Base-by-base conservation (phyloP, 2,888 invertebrate species). In the Thelaira solivaga region DNA sequence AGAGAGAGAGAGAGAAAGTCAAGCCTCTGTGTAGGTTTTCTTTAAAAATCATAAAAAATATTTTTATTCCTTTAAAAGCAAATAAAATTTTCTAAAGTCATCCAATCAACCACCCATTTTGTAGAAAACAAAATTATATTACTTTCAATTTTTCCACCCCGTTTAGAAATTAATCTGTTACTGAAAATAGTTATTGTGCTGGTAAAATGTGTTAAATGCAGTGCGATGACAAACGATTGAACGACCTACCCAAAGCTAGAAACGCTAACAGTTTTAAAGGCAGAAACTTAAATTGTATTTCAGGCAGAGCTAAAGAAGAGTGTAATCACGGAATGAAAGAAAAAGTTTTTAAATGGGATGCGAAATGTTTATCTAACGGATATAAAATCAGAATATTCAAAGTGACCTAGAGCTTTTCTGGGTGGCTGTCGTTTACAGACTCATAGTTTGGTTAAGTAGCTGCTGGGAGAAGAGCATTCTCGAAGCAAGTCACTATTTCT, bases 161-260 rank as follows among this genome's bases (percentile, higher is more conserved):
- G 6, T 31, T 43, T 4, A 11, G 7, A 49, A 64, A 1, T 13
- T 13, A 39, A 39, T 10, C 6, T 39, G 13, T 16, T 13, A 64
- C 47, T 55, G 51, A 26, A 59, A 74, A 51, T 65, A n/a, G n/a
- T n/a, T n/a, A 59, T 61, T 45, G 13, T 47, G 45, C 67, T 74
- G 74, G 61, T 74, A 53, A 61, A 47, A 34, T 74, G 29, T 24
- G 39, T 47, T 75, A 18, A 55, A 39, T 39, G 41, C 7, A 53
- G 18, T 41, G 10, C 24, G n/a, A 61, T 68, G 26, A 61, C 36
- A 67, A 74, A 57, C 24, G 43, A 41, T 18, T 29, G 16, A 61
- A 59, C 76, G 71, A 71, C 59, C 53, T 72, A 72, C 55, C 57
- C 34, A 68, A 62, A 73, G 34, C 1, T 18, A 49, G 11, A 49